A percentile compares a stretch with the other conserved stretches of the same genome.
These are phyloP conservation scores for Kobus ellipsiprymnus DNA, from an alignment of 2,113 vertebrate species.

Conservation along the genomic window DNA sequence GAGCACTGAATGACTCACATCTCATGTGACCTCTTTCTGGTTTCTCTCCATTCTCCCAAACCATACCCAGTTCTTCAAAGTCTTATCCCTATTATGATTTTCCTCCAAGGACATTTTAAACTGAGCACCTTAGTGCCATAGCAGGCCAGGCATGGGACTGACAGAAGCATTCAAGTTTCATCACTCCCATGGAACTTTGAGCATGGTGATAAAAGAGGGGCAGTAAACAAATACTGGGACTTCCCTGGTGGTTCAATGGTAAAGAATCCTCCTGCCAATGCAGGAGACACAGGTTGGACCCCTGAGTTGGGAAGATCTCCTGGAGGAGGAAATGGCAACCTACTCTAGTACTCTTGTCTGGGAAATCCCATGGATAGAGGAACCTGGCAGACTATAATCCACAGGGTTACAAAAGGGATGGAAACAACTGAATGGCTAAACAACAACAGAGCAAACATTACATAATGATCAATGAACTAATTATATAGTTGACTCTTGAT, in stretches of 20 bases:
- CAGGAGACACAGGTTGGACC: not conserved
- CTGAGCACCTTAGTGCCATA: not conserved
- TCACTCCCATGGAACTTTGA: not conserved
- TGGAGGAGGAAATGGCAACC: not conserved
- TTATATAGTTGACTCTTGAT: not conserved
- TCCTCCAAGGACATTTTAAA: not conserved
- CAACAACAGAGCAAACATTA: not conserved
- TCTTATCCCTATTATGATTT: not conserved
- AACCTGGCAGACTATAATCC: not conserved
- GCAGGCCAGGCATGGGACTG: not conserved
- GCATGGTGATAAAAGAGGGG: not conserved
- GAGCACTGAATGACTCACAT: not conserved
- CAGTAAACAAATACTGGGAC: not conserved
- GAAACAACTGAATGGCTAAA: not conserved
- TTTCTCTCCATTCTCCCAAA: not conserved
- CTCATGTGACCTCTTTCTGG: not conserved
- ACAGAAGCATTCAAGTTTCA: not conserved
- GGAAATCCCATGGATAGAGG: not conserved
- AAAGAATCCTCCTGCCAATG: not conserved
- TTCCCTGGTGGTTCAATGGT: not conserved
- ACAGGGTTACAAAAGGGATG: not conserved
- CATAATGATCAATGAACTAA: not conserved
- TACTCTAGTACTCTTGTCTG: not conserved
- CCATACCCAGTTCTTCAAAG: not conserved
- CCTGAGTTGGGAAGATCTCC: not conserved